Base-by-base conservation (phyloP, 2,113 vertebrate species). In the Stomatorhinus ivindoensis region DNA sequence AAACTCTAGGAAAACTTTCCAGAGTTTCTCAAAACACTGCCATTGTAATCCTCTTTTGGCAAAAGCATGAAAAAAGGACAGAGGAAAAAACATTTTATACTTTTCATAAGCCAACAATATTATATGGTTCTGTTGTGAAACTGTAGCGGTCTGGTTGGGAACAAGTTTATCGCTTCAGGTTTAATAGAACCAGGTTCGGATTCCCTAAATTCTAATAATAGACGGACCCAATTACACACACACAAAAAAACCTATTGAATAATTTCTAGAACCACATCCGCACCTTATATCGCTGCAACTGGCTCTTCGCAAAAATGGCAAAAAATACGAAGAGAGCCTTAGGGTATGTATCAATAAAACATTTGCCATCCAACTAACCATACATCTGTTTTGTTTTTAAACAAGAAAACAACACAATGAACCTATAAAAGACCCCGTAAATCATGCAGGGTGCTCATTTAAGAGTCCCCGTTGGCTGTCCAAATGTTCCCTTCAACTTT, bases 371-470 rank as follows among this genome's bases (percentile, higher is more conserved):
- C 19, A 24, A 7, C 80, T 44, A 27, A 42, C 50, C 61, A 58
- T 47, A 89, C 88, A 89, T 89, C 76, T 47, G 76, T 55, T 89
- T 89, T 84, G 88, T 61, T 84, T 89, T 51, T 80, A 83, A 51
- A 89, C 50, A 47, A 76, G 50, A 89, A 89, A 83, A 84, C 48
- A 85, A 47, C 88, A 89, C 76, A 89, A 84, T 61, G 76, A 89
- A 89, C 31, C 76, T 83, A 51, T 82, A 83, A 89, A 58, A 17
- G 31, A 53, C 1, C 88, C 51, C 88, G 35, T 89, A 89, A 89
- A 89, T 85, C 51, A 85, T 46, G 39, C 9, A 65, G 80, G 80
- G 51, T 58, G 39, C 88, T 85, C 80, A 47, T 89, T 89, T 85
- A 53, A 85, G 39, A 58, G 51, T 27, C 35, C 80, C 88, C 80